Base-by-base conservation (phyloP, 2,888 invertebrate species). In the Pheosia gnoma region DNA sequence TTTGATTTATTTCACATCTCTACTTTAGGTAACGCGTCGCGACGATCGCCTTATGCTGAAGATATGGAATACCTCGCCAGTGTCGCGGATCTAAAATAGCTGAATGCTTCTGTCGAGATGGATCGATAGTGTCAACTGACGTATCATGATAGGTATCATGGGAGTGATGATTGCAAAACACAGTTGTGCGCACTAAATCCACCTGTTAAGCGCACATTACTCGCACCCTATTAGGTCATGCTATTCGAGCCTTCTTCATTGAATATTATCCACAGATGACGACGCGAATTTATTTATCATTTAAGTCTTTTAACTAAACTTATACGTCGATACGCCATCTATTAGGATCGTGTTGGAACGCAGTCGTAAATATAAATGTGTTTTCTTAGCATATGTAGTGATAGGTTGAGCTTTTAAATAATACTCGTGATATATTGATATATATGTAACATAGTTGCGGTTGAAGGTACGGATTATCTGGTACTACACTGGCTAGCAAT, bases 1-100 rank as follows among this genome's bases (percentile, higher is more conserved):
- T 85, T 81, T 89, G 91, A 93, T 92, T 90, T 92, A 92, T 91
- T 90, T 91, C 89, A 88, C 86, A 91, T 86, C 89, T 88, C 93
- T 93, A 86, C 90, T 93, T 93, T 93, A 93, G 93, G 93, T 89
- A 91, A 88, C 88, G 78, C 77, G 91, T 86, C 86, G 86, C 87
- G 86, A 72, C 85, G 77, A 78, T 81, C 83, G 83, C 84, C 84
- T 83, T 92, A 91, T 84, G 87, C 84, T 85, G 77, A 83, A 45
- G 89, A 88, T 91, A 90, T 92, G 89, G 90, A 87, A 92, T 92
- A 87, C 83, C 87, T 87, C 78, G 77, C 71, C 78, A 82, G 84
- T 82, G 72, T 81, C n/a, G 85, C 86, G 84, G 82, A 82, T 79
- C 76, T 77, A 81, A 80, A 84, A 80, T 81, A 82, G 55, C 39